phyloP scores from a whole-genome alignment of 2,888 invertebrate species.

The Dusona sp. region DNA sequence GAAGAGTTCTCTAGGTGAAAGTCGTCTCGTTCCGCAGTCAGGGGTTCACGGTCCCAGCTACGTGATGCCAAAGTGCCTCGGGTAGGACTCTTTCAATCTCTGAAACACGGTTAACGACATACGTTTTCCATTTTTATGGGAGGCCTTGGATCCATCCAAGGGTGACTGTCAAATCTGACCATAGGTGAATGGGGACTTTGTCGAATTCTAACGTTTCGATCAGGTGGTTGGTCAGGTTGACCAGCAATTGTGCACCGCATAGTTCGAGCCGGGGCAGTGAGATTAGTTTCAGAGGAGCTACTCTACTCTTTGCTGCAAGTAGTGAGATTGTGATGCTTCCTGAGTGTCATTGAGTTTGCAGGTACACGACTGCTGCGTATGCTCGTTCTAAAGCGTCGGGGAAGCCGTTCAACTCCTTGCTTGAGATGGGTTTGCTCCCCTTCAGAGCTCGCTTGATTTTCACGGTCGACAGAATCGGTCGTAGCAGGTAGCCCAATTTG shows the following conservation, averaged over 20 bases:
- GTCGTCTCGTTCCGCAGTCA: conserved; percentile 16
- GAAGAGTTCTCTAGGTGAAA: neutral
- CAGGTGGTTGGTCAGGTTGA: neutral
- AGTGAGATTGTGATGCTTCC: too few relatives aligned
- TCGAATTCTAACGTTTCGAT: neutral
- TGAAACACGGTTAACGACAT: too few relatives aligned
- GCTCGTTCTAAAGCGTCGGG: too few relatives aligned
- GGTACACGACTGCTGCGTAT: too few relatives aligned
- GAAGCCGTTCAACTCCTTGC: too few relatives aligned
- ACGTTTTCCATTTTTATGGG: neutral
- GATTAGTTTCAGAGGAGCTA: conserved; percentile 30
- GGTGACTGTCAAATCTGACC: neutral
- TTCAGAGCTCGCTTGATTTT: too few relatives aligned
- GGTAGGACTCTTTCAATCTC: neutral
- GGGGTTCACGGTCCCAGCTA: conserved; percentile 52
- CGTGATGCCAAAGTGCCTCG: conserved; percentile 43
- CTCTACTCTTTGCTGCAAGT: neutral
- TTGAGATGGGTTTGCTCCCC: too few relatives aligned
- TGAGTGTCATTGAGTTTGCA: too few relatives aligned
- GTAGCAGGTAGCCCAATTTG: too few relatives aligned
- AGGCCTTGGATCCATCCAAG: conserved; percentile 1
- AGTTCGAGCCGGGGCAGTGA: conserved; percentile 40
- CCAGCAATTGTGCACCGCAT: conserved; percentile 32
- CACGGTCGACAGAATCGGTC: too few relatives aligned
- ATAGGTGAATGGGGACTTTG: neutral